Percentiles rank a stretch among this genome's conserved stretches.
Conservation (phyloP, 2,888 invertebrate genomes). For the Drosophila lacicola region DNA sequence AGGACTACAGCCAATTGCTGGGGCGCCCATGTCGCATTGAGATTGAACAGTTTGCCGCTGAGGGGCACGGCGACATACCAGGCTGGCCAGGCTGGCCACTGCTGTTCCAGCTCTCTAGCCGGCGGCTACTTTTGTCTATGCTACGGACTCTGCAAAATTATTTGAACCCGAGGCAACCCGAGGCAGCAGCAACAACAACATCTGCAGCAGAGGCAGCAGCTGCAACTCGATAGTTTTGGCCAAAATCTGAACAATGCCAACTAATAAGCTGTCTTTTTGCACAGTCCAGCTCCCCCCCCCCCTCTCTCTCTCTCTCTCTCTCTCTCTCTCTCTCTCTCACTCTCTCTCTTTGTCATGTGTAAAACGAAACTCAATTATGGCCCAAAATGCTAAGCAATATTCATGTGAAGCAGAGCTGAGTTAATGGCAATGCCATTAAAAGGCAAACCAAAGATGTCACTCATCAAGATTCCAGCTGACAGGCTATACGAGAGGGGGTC, state of each 20-base stretch:
- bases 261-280: conserved; percentile 66
- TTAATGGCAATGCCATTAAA: conserved; percentile 62
- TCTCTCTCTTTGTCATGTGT: conserved; percentile 12
- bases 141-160: conserved; percentile 56
- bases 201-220: conserved; percentile 26
- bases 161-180: conserved; percentile 33
- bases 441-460: conserved; percentile 60
- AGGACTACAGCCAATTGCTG: conserved; percentile 47
- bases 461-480: conserved; percentile 19
- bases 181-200: conserved; percentile 26
- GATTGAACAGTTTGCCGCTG: conserved; percentile 34
- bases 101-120: conserved; percentile 29
- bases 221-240: conserved; percentile 65
- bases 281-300: conserved; percentile 1
- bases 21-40: conserved; percentile 46
- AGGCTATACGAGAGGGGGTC: too few relatives aligned
- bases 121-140: conserved; percentile 52
- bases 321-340: neutral
- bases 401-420: conserved; percentile 39
- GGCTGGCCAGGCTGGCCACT: neutral
- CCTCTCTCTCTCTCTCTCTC: neutral
- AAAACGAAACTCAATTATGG: conserved; percentile 50
- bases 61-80: conserved; percentile 6
- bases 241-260: conserved; percentile 66
- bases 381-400: conserved; percentile 45